Evolutionary conservation across 2,113 vertebrate genomes (phyloP), one percentile per base, ranked within the genome.

Genomic region (Callopanchax toddi): DNA sequence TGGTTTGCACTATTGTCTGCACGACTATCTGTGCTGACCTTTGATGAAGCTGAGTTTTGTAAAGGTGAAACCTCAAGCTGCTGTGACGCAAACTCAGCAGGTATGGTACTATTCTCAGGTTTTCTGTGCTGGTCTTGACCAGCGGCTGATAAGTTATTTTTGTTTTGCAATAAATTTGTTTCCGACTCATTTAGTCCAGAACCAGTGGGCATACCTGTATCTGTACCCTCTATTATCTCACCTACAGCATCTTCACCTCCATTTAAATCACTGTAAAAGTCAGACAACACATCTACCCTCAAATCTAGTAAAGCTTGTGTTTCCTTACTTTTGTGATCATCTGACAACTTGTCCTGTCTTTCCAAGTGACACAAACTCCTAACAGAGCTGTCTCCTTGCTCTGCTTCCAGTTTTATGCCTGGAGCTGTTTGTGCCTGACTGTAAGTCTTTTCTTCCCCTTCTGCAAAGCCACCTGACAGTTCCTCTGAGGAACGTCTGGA

Each of bases 401-500:
- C 70, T 37, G 21, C 4, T 5, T 32, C 55, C 17, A 15, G 44
- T 39, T 60, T 42, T 3, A 36, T n/a, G 23, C n/a, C 60, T 43
- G 22, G 48, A 68, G 56, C 25, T 50, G 53, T 20, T 39, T 9
- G 34, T 52, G 32, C 42, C 57, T 71, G 54, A 62, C 23, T 44
- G 3, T 34, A 46, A 15, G 29, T 49, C 21, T 48, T 55, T 77
- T 59, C 53, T 43, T 18, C 57, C n/a, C 21, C 46, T 52, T 67
- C 56, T 56, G 46, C 32, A 56, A 52, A 34, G 25, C 37, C 64
- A 71, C 34, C 64, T 77, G 74, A 79, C 59, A 73, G 23, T 26
- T 65, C 67, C 59, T 84, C 81, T 70, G 77, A 45, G 58, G 49
- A 45, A 37, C 52, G 60, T 57, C 60, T 84, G 52, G 63, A 70